Evolutionary conservation across 2,888 invertebrate species (phyloP), one percentile per base, ranked within the genome.

Genomic region (Phalera bucephala): DNA sequence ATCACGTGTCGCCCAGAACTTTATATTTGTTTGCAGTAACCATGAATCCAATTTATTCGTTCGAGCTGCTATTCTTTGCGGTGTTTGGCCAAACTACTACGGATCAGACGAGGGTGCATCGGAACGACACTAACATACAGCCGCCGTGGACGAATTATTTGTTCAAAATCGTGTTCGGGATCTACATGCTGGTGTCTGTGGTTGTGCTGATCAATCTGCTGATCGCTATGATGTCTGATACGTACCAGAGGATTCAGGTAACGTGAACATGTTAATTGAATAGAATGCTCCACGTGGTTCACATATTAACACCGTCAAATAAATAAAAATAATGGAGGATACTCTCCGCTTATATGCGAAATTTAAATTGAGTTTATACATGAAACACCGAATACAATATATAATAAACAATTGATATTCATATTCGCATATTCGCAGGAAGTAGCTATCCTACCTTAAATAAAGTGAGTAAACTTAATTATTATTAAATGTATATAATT

Each of bases 191-290:
- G 94, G 98, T 99, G 71, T 98, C 99, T 52, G 96, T 99, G 73
- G 97, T 99, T 80, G 99, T 99, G 68, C 94, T 99, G 67, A 99
- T 99, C 91, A 99, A 99, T 91, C 93, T 99, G 60, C 95, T 99
- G 81, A 99, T 99, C 92, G 99, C 99, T 92, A 99, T 99, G 99
- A 99, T 99, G 99, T 98, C 99, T 78, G 99, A 99, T 92, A 99
- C 99, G 45, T 99, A 99, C 88, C 99, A 99, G 86, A 93, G 98
- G 80, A 99, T 99, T 79, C 98, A 99, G 93, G 97, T 95, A 93
- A 92, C 54, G 53, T 59, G 52, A 49, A 39, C 47, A 40, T 32
- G 45, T 21, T 45, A 33, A 53, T 40, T 22, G 19, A 38, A 36
- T 38, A 36, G 39, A 31, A 12, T 22, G 2, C 19, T 12, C 26